These are phyloP conservation scores for Megalops atlanticus DNA, from an alignment of 2,113 vertebrate genomes.

Conservation along the genomic window DNA sequence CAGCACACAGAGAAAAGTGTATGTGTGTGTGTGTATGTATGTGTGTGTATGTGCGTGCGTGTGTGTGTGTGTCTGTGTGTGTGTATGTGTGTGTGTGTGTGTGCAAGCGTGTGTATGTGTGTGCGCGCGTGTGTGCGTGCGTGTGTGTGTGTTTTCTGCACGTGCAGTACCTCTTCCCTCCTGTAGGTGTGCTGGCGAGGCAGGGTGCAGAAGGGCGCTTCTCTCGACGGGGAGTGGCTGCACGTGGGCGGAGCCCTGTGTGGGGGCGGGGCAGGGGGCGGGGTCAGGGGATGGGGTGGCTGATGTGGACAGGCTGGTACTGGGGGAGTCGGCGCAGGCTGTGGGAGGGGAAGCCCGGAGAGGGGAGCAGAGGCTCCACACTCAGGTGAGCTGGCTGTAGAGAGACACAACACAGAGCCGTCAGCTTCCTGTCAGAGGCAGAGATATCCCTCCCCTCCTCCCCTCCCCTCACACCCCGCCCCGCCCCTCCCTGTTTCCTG, in stretches of 20 bases:
- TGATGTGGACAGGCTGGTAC: conserved; percentile 71
- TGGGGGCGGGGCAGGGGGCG: conserved; percentile 43
- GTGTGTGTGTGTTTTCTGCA: conserved; percentile 3
- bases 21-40: too few species aligned
- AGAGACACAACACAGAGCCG: neutral
- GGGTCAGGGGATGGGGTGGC: conserved; percentile 60
- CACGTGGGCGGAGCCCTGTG: conserved; percentile 48
- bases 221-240: conserved; percentile 39
- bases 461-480: neutral
- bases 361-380: conserved; percentile 63
- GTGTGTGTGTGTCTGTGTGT: too few species aligned
- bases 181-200: conserved; percentile 58
- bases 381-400: conserved; percentile 57
- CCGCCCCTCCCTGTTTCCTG: neutral
- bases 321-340: conserved; percentile 65
- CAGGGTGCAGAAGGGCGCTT: conserved; percentile 62
- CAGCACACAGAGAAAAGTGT: too few species aligned
- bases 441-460: neutral
- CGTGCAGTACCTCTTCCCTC: conserved; percentile 65
- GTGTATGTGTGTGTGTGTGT: neutral
- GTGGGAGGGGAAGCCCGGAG: conserved; percentile 67
- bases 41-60: too few species aligned
- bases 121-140: neutral
- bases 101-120: neutral
- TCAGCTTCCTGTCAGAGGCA: neutral